Evolutionary conservation across 2,888 invertebrate species (phyloP), one percentile per base, ranked within the genome.

Genomic region (Agrenia bidenticulata): DNA sequence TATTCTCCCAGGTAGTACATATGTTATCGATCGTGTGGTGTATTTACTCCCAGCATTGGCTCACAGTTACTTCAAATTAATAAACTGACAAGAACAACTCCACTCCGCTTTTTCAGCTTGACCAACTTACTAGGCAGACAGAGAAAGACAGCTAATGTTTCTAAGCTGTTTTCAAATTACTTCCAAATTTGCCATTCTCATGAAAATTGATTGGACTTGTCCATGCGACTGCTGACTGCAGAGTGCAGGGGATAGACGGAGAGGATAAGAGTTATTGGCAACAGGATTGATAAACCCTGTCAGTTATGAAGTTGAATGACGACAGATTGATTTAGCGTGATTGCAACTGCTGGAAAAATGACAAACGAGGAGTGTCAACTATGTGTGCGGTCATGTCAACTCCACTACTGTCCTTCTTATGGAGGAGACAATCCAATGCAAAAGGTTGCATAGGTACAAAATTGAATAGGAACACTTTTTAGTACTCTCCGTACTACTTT

Each of bases 331-430:
- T 45, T 45, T 17, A 45, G 19, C 45, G 19, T 45, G 45, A 45
- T 45, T 45, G 4, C n/a, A 45, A 45, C n/a, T 17, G 23, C 26
- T 21, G 23, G 62, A 56, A 42, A 62, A 62, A 55, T 62, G 55
- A 62, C 55, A 55, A 62, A 62, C 56, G 56, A 62, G 56, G 49
- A 56, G 67, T 67, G 63, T 67, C 63, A 63, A 63, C 45, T 50
- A 27, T 45, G 57, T 32, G 54, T 61, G 54, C 59, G 56, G 61
- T 56, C 63, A 59, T 62, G 41, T 51, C 51, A 51, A 51, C 24
- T 51, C n/a, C 45, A 17, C 45, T 45, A 32, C 32, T 11, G 32
- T 32, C 4, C 32, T 32, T 32, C 5, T 32, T 32, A 32, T 32
- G 32, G 32, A 32, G 32, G 32, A 32, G 32, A 32, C 32, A 32